phyloP scores from a whole-genome alignment of 2,888 invertebrate species.

The Dugesia japonica region DNA sequence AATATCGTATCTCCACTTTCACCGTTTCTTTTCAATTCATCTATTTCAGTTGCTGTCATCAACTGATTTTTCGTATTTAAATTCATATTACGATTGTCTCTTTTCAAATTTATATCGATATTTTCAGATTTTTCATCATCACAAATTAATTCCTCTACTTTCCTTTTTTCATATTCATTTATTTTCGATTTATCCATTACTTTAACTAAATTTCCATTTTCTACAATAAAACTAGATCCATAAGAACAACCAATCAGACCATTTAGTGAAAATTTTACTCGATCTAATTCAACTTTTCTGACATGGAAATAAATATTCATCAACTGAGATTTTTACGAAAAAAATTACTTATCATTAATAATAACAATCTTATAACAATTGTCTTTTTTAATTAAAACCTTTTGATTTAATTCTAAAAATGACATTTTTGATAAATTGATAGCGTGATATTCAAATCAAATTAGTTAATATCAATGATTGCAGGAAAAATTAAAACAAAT shows the following conservation, averaged over 20 bases:
- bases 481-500: neutral
- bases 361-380: neutral
- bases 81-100: slow-evolving; percentile 66
- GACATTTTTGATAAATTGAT: neutral
- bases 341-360: neutral
- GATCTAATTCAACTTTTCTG: slow-evolving; percentile 40
- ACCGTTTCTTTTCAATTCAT: slow-evolving; percentile 61
- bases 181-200: slow-evolving; percentile 26
- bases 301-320: neutral
- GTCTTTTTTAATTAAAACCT: neutral
- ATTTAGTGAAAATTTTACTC: slow-evolving; percentile 40
- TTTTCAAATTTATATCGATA: slow-evolving; percentile 24
- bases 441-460: neutral
- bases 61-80: slow-evolving; percentile 68
- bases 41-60: slow-evolving; percentile 66
- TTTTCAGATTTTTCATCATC: neutral
- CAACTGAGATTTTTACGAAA: neutral
- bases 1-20: slow-evolving; percentile 57
- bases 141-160: neutral
- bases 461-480: neutral
- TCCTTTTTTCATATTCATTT: neutral
- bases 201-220: slow-evolving; percentile 39
- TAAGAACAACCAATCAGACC: slow-evolving; percentile 41
- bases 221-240: slow-evolving; percentile 42
- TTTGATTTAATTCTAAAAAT: neutral